Conservation (phyloP, 2,888 invertebrate genomes). For the Schrankia costaestrigalis region DNA sequence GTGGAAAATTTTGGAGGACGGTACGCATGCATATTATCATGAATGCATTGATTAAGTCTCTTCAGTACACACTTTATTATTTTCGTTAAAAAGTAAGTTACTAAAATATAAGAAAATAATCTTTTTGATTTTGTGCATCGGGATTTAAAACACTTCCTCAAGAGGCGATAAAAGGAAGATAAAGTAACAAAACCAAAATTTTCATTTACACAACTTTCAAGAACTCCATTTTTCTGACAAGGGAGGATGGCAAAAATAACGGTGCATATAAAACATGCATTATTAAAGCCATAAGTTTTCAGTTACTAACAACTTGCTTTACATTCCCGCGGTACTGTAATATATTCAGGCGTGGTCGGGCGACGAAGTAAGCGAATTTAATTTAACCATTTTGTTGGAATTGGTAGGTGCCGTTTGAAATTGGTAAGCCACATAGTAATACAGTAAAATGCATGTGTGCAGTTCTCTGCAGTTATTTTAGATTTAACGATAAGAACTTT, state of each 20-base stretch:
- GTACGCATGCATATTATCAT: too few relatives aligned
- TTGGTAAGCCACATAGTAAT: too few relatives aligned
- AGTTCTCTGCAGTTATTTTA: too few relatives aligned
- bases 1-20: too few relatives aligned
- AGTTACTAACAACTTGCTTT: conserved; percentile 35
- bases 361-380: conserved; percentile 11
- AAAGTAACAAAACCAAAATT: not conserved
- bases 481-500: too few relatives aligned
- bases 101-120: too few relatives aligned
- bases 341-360: conserved; percentile 26
- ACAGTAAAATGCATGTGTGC: too few relatives aligned
- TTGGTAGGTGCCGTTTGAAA: conserved; percentile 12
- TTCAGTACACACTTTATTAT: too few relatives aligned
- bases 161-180: not conserved
- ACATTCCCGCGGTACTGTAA: conserved; percentile 29
- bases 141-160: too few relatives aligned
- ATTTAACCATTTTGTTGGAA: conserved; percentile 6
- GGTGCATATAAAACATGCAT: conserved; percentile 28
- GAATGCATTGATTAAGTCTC: too few relatives aligned
- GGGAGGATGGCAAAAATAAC: conserved; percentile 3
- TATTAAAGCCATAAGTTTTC: conserved; percentile 40
- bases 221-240: not conserved
- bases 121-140: too few relatives aligned
- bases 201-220: not conserved
- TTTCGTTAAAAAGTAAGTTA: too few relatives aligned